These are phyloP conservation scores for Squalus acanthias DNA, from an alignment of 2,797 vertebrate genomes.

Conservation along the genomic window DNA sequence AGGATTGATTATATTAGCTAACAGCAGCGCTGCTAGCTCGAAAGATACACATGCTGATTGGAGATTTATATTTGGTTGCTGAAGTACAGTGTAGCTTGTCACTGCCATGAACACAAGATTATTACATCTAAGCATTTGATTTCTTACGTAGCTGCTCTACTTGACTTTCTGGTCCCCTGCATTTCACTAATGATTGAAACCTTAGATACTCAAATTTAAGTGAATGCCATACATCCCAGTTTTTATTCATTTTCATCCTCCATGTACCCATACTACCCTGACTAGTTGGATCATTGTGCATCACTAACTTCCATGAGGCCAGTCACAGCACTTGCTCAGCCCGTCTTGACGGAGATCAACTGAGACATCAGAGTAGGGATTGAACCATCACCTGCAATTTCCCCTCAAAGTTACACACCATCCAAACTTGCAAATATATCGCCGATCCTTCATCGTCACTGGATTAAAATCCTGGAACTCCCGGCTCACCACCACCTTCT, in stretches of 20 bases:
- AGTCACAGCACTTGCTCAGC: neutral
- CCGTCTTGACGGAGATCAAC: neutral
- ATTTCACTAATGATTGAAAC: neutral
- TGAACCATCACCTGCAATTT: neutral
- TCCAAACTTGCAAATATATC: too few species aligned
- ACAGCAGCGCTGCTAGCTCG: neutral
- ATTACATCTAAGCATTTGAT: neutral
- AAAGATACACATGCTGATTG: neutral
- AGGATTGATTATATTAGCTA: too few species aligned
- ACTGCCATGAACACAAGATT: neutral
- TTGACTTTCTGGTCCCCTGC: neutral
- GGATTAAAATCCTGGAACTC: too few species aligned
- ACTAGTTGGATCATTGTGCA: neutral
- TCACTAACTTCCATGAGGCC: neutral
- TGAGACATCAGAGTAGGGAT: neutral
- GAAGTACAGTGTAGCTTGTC: neutral
- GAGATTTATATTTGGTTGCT: neutral
- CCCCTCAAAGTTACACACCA: too few species aligned
- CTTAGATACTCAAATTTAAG: neutral
- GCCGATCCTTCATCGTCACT: too few species aligned
- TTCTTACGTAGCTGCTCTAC: neutral
- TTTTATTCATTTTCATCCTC: neutral
- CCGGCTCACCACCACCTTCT: too few species aligned
- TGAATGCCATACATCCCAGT: neutral
- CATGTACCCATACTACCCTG: neutral